Conservation (phyloP, 2,113 vertebrate species). For the Diadophis punctatus region DNA sequence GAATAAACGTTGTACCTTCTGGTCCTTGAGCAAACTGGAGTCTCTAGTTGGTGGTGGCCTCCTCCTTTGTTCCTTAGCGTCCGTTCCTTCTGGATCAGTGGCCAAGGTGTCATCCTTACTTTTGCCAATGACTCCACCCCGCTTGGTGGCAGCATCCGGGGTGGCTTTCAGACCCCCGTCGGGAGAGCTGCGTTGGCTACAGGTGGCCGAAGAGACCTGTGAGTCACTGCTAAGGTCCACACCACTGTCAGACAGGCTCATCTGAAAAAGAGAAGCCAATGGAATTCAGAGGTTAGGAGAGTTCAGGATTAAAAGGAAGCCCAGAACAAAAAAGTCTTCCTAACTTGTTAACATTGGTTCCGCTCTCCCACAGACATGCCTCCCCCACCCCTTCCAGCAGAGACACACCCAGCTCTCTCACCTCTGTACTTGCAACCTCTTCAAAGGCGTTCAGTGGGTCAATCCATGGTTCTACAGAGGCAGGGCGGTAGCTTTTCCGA, state of each 20-base stretch:
- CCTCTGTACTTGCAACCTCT: constrained; percentile 62
- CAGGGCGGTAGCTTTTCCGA: constrained; percentile 52
- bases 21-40: constrained; percentile 40
- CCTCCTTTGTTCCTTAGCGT: constrained; percentile 57
- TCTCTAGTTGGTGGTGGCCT: constrained; percentile 24
- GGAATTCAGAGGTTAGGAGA: not conserved
- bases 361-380: not conserved
- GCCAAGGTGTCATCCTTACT: not conserved
- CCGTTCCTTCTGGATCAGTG: constrained; percentile 49
- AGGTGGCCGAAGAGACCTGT: constrained; percentile 70
- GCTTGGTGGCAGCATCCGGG: constrained; percentile 39
- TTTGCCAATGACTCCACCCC: constrained; percentile 36
- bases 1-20: constrained; percentile 44
- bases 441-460: constrained; percentile 65
- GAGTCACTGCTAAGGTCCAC: constrained; percentile 74
- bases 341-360: not conserved
- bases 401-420: constrained; percentile 9
- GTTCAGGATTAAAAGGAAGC: not conserved
- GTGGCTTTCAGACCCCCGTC: constrained; percentile 64
- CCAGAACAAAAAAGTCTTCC: too few species aligned
- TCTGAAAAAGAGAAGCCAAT: constrained; percentile 46
- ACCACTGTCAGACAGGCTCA: constrained; percentile 74
- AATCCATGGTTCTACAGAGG: constrained; percentile 66
- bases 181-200: constrained; percentile 72
- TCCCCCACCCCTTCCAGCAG: too few species aligned